Evolutionary conservation across 2,888 invertebrate species (phyloP), one percentile per base, ranked within the genome.

Genomic region (Dexiosoma caninum): DNA sequence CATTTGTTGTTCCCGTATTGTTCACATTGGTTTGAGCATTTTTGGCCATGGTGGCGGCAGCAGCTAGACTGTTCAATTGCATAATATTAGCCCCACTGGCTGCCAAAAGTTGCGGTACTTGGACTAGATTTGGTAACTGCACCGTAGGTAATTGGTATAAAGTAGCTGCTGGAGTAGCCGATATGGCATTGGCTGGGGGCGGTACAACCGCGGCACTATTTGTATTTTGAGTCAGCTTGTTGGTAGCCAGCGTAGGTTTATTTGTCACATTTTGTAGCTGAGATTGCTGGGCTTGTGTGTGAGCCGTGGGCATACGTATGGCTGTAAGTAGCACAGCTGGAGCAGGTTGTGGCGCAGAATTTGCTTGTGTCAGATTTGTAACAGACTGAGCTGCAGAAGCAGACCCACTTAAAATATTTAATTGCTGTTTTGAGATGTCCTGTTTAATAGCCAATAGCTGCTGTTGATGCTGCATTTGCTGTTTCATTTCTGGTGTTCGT

Each of bases 41-140:
- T n/a, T 81, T 81, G 46, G 85, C 84, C 90, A 92, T 84, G n/a
- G 86, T 86, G n/a, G 88, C 87, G 21, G 86, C 87, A 89, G 92
- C 85, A 4, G 86, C 87, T 10, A 86, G 83, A 44, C 81, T 82
- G 70, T 86, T 87, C 53, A 88, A 81, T 27, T 88, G 88, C 88
- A 87, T 92, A 5, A 88, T 92, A 55, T 88, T 88, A 75, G 92
- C 92, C 21, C 89, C 89, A 88, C 92, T 91, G 14, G 92, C 91
- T 5, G 93, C 91, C 89, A 93, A 91, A 74, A 93, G 87, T 85
- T 92, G 93, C 74, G 93, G 93, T 90, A 93, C 91, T 90, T 93
- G 93, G 83, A 93, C 92, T 78, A 93, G 90, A 90, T 93, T 93
- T 84, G 93, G 93, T 88, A 93, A 89, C 86, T 93, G 91, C 53